Percentiles rank a stretch among this genome's conserved stretches.
Evolutionary conservation across 2,797 vertebrate genomes (phyloP).

Genomic region (Esox masquinongy): DNA sequence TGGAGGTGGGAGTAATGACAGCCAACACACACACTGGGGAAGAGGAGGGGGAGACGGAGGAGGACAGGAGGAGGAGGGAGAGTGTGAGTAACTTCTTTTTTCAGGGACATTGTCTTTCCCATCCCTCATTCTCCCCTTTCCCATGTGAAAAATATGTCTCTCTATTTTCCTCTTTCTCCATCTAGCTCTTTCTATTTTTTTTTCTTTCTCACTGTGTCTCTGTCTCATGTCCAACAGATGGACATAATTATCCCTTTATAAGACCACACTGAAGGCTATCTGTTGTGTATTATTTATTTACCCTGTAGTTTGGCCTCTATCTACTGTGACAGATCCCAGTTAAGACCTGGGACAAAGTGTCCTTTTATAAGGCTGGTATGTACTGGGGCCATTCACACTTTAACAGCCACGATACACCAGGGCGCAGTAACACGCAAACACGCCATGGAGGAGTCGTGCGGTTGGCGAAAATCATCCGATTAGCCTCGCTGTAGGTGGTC

Average conservation of each 20-base stretch:
- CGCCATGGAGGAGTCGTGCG: constrained; percentile 22
- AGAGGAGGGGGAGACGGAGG: constrained; percentile 53
- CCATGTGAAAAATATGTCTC: constrained; percentile 50
- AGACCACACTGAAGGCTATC: constrained; percentile 72
- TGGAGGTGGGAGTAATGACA: constrained; percentile 88
- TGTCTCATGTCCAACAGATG: constrained; percentile 54
- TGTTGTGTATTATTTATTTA: constrained; percentile 70
- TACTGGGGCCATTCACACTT: constrained; percentile 2
- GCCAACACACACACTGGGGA: constrained; percentile 77
- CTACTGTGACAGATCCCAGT: constrained; percentile 55
- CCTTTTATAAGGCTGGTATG: background rate
- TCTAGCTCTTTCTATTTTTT: background rate
- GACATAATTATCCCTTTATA: constrained; percentile 57
- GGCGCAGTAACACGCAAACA: background rate
- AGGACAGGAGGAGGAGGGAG: constrained; percentile 50
- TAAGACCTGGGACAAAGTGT: constrained; percentile 27
- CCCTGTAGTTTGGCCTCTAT: constrained; percentile 62
- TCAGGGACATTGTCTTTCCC: constrained; percentile 64
- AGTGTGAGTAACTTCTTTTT: constrained; percentile 75
- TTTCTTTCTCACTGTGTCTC: constrained; percentile 34
- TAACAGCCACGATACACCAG: background rate
- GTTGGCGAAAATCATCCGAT: constrained; percentile 41
- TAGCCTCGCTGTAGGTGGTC: constrained; percentile 51
- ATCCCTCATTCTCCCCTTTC: constrained; percentile 58
- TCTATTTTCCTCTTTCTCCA: background rate